Conservation (phyloP, 1,140 invertebrate genomes). For the Drosophila novamexicana region DNA sequence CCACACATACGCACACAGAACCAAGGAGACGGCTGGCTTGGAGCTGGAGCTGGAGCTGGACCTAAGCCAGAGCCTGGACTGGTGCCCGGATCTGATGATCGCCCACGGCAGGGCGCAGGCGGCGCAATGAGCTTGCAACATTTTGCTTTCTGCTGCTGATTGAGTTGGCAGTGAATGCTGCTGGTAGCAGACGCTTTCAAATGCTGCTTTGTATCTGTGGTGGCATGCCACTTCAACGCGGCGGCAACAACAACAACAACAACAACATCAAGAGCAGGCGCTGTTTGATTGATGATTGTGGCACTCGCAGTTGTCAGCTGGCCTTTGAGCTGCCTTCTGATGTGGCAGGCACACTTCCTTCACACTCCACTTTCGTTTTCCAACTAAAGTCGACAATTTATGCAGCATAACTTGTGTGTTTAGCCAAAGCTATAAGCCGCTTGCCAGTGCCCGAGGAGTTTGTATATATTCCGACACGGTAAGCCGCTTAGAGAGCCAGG, state of each 20-base stretch:
- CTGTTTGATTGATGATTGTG: slow-evolving; percentile 75
- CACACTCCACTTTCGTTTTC: slow-evolving; percentile 64
- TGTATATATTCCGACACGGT: neutral
- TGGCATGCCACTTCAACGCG: slow-evolving; percentile 20
- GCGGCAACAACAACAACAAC: neutral
- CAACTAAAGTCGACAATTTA: slow-evolving; percentile 73
- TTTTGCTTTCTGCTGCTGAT: slow-evolving; percentile 26
- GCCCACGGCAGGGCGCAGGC: slow-evolving; percentile 38
- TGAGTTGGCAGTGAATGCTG: slow-evolving; percentile 20
- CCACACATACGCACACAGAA: slow-evolving; percentile 53
- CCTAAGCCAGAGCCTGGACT: slow-evolving; percentile 1
- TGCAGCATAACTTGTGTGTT: slow-evolving; percentile 74
- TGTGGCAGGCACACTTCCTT: slow-evolving; percentile 41
- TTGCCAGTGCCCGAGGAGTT: neutral
- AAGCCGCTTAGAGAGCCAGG: slow-evolving; percentile 71
- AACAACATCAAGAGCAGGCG: neutral
- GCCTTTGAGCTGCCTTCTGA: slow-evolving; percentile 47
- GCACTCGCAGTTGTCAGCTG: slow-evolving; percentile 49
- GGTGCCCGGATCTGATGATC: slow-evolving; percentile 18
- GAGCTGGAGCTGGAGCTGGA: slow-evolving; percentile 2
- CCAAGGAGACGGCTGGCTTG: neutral
- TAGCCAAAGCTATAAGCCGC: slow-evolving; percentile 42
- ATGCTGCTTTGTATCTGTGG: slow-evolving; percentile 3
- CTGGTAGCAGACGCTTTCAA: slow-evolving; percentile 16
- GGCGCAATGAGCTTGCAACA: slow-evolving; percentile 65